phyloP scores from a whole-genome alignment of 2,113 vertebrate genomes.

The Tychaedon coryphoeus region DNA sequence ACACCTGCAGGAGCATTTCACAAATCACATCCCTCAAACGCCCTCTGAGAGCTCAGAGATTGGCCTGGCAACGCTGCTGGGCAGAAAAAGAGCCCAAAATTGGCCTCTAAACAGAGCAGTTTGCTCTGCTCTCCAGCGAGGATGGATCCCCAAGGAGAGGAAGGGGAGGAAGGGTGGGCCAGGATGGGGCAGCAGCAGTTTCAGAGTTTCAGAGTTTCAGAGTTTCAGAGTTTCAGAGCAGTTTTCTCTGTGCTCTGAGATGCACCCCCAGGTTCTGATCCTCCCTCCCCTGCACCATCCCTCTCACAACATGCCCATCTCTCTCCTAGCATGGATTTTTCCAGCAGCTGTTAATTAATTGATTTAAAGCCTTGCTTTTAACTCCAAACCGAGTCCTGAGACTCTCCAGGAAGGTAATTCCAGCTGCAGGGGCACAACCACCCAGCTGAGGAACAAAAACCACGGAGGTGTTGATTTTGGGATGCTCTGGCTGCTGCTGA shows the following conservation, averaged over 20 bases:
- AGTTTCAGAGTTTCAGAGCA: background rate
- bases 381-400: background rate
- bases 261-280: background rate
- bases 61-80: background rate
- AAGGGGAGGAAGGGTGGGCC: background rate
- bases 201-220: too few species aligned
- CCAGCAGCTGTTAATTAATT: background rate
- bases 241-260: background rate
- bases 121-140: background rate
- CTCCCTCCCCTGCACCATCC: background rate
- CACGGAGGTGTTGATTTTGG: background rate
- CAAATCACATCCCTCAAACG: accelerated
- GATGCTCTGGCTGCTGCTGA: background rate
- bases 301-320: background rate
- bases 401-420: background rate
- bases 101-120: background rate
- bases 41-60: background rate
- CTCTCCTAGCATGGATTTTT: background rate
- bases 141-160: background rate
- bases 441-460: background rate
- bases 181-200: background rate
- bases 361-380: background rate
- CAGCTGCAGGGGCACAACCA: background rate
- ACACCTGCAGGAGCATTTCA: background rate
- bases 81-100: background rate